phyloP scores from a whole-genome alignment of 2,888 invertebrate species.

The Danaus chrysippus region DNA sequence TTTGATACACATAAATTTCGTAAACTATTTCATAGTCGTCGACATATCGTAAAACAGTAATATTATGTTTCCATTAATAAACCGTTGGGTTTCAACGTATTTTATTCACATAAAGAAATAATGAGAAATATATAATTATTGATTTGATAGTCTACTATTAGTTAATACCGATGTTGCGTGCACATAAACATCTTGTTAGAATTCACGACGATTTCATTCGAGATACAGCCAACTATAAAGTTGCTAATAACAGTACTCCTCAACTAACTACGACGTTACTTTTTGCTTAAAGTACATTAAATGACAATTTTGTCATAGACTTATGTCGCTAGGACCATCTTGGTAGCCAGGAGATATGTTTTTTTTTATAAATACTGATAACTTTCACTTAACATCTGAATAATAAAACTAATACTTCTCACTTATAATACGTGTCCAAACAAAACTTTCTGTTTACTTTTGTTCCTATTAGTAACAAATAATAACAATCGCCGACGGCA shows the following conservation, averaged over 20 bases:
- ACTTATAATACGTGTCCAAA: too few relatives aligned
- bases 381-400: too few relatives aligned
- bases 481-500: background rate
- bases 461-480: background rate
- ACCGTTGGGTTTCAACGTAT: background rate
- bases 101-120: slow-evolving; percentile 22
- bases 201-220: slow-evolving; percentile 27
- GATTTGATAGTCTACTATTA: slow-evolving; percentile 26
- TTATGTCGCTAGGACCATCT: too few relatives aligned
- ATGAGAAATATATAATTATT: slow-evolving; percentile 22
- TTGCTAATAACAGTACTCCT: slow-evolving; percentile 23
- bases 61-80: background rate
- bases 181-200: slow-evolving; percentile 25
- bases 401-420: too few relatives aligned
- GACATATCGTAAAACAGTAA: background rate
- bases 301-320: too few relatives aligned
- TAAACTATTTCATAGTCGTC: background rate
- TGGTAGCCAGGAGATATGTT: too few relatives aligned
- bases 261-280: background rate
- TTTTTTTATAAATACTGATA: too few relatives aligned
- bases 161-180: slow-evolving; percentile 32
- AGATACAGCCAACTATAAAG: slow-evolving; percentile 24
- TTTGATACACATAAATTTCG: background rate
- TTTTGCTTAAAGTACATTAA: background rate
- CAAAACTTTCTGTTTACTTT: too few relatives aligned